These are phyloP conservation scores for Papilio polytes DNA, from an alignment of 1,140 invertebrate genomes.

Conservation along the genomic window DNA sequence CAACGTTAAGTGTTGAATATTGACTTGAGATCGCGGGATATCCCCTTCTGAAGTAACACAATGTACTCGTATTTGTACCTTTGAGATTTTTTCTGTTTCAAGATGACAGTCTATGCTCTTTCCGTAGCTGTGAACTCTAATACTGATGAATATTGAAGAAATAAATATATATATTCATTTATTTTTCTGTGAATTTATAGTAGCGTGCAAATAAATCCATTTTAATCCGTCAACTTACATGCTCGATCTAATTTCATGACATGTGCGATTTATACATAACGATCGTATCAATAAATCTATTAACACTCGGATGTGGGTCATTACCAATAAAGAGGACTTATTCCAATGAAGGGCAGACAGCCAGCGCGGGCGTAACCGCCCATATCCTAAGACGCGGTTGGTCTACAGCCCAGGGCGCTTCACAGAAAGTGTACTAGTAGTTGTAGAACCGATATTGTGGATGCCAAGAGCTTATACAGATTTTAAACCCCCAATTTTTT, in stretches of 20 bases:
- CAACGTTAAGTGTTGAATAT: not conserved
- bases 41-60: not conserved
- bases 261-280: not conserved
- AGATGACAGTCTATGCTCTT: no score
- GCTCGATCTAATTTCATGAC: slow-evolving; percentile 9
- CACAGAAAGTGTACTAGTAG: no score
- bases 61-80: no score
- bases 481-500: no score
- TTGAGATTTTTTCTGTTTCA: no score
- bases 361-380: no score
- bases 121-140: no score
- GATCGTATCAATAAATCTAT: slow-evolving; percentile 23
- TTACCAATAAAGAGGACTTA: slow-evolving; percentile 1
- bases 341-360: not conserved
- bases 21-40: not conserved
- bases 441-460: no score
- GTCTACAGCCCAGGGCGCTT: no score
- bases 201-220: slow-evolving; percentile 14
- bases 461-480: no score
- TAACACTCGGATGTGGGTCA: slow-evolving; percentile 5
- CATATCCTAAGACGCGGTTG: no score
- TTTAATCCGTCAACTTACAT: slow-evolving; percentile 24
- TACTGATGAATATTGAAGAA: not conserved
- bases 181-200: not conserved
- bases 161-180: not conserved